phyloP scores from a whole-genome alignment of 1,140 invertebrate genomes.

The Drosophila teissieri region DNA sequence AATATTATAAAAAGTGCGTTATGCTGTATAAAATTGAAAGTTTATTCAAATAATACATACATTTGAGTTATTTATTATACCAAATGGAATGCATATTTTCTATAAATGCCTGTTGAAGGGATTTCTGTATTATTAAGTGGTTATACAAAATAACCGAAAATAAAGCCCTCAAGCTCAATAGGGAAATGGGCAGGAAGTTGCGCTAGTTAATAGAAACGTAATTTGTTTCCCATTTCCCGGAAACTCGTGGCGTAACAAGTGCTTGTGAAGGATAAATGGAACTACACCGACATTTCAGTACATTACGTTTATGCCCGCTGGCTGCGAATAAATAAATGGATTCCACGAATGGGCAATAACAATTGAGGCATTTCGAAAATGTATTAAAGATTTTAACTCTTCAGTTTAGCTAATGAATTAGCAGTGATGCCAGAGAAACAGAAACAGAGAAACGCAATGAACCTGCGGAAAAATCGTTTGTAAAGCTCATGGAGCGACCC shows the following conservation, averaged over 20 bases:
- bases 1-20: background rate
- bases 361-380: background rate
- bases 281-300: background rate
- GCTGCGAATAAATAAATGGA: background rate
- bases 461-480: background rate
- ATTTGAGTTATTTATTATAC: no score
- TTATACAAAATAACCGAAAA: background rate
- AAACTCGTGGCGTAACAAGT: constrained; percentile 5
- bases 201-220: background rate
- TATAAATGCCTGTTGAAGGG: no score
- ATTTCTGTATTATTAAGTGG: no score
- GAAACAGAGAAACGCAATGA: constrained; percentile 1
- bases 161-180: background rate
- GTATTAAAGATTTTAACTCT: background rate
- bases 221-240: background rate
- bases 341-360: background rate
- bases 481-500: background rate
- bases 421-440: background rate
- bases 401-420: background rate
- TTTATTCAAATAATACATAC: no score
- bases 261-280: constrained; percentile 4
- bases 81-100: no score
- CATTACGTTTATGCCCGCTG: background rate
- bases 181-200: background rate
- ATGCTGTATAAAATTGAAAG: no score